Percentiles rank a stretch among this genome's conserved stretches.
Evolutionary conservation across 2,113 vertebrate species (phyloP).

Genomic region (Pseudopodoces humilis): DNA sequence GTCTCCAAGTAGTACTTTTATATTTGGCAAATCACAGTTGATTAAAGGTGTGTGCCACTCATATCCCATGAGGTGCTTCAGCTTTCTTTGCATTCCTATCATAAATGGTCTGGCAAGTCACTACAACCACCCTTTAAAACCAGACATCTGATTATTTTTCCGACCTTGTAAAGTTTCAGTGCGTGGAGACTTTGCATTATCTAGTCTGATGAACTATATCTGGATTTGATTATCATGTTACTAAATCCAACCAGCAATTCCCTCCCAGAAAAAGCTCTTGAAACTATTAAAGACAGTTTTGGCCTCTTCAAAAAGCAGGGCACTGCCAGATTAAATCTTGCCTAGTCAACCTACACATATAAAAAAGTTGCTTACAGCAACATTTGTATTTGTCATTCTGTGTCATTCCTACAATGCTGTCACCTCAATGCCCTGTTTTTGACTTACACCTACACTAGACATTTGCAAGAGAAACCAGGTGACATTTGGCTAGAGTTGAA

Average conservation of each 20-base stretch:
- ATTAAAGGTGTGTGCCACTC: not conserved
- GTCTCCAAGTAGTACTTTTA: not conserved
- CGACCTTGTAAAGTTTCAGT: not conserved
- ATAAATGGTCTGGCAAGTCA: not conserved
- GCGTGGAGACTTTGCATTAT: not conserved
- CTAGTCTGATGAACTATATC: not conserved
- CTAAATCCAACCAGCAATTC: not conserved
- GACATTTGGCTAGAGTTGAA: not conserved
- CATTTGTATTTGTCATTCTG: not conserved
- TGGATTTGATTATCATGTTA: not conserved
- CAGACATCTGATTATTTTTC: not conserved
- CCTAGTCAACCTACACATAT: not conserved
- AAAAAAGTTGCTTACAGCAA: not conserved
- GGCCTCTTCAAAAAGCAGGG: not conserved
- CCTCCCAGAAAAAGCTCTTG: not conserved
- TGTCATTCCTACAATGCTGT: not conserved
- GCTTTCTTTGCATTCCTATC: not conserved
- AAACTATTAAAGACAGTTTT: not conserved
- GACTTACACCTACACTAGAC: not conserved
- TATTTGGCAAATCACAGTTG: not conserved
- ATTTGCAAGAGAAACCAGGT: not conserved
- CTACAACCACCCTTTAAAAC: not conserved
- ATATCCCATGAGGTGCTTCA: rapidly evolving
- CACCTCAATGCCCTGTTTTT: not conserved
- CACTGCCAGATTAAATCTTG: not conserved